Evolutionary conservation across 92 coral and sea anemone species (phyloP).

Genomic region (Siderastrea siderea): DNA sequence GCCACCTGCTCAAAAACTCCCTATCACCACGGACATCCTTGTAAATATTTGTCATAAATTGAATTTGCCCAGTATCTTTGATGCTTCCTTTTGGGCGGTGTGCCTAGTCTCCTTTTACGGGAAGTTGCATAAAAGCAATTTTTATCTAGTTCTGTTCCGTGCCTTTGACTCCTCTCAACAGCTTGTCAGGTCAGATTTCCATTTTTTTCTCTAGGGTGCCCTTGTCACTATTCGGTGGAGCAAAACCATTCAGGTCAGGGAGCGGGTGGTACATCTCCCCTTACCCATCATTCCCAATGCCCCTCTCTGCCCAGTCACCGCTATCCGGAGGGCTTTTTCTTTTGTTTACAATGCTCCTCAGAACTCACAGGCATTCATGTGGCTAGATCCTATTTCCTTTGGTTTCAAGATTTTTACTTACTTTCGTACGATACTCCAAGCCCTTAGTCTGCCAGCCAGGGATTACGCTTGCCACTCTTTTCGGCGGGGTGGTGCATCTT

Average conservation of each 20-base stretch:
- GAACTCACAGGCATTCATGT: too few species aligned
- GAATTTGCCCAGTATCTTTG: neutral
- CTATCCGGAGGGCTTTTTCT: too few species aligned
- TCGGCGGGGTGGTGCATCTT: too few species aligned
- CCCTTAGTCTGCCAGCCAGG: too few species aligned
- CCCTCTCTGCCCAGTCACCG: too few species aligned
- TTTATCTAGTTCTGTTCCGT: neutral
- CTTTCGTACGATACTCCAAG: too few species aligned
- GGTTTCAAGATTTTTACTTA: too few species aligned
- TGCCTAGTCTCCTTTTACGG: slow-evolving; percentile 8
- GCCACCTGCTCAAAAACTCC: slow-evolving; percentile 9
- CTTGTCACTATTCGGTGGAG: slow-evolving; percentile 27
- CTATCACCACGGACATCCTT: neutral
- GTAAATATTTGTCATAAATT: neutral
- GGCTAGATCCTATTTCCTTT: too few species aligned
- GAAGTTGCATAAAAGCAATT: slow-evolving; percentile 13
- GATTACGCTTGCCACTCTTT: too few species aligned
- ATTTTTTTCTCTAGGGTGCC: slow-evolving; percentile 10
- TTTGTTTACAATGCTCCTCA: too few species aligned
- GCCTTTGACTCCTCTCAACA: slow-evolving; percentile 1
- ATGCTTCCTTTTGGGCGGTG: slow-evolving; percentile 33
- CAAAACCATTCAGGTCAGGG: slow-evolving; percentile 12
- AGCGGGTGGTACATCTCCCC: slow-evolving; percentile 15
- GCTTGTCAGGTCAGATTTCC: neutral
- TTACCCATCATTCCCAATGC: neutral